Evolutionary conservation across 2,888 invertebrate genomes (phyloP).

Genomic region (Eupeodes latifasciatus): DNA sequence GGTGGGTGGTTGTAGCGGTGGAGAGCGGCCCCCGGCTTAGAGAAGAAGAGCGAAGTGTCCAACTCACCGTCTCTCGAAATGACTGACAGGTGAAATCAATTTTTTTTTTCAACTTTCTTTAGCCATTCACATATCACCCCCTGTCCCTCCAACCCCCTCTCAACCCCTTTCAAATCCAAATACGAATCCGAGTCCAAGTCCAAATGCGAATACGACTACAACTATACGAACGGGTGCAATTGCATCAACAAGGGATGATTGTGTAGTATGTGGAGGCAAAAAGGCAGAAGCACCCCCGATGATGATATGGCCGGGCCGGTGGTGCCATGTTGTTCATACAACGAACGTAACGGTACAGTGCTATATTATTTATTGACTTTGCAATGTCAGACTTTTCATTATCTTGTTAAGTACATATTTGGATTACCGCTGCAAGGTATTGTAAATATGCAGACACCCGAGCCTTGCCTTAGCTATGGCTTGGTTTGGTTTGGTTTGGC

Average conservation of each 20-base stretch:
- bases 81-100: conserved; percentile 73
- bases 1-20: no score
- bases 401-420: conserved; percentile 77
- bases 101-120: conserved; percentile 49
- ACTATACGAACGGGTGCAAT: conserved; percentile 4
- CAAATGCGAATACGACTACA: not conserved
- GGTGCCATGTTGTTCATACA: conserved; percentile 50
- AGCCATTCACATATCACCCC: not conserved
- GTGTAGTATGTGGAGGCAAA: not conserved
- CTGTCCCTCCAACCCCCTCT: no score
- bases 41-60: conserved; percentile 29
- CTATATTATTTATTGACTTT: conserved; percentile 76
- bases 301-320: conserved; percentile 46
- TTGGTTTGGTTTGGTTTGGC: not conserved
- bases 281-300: conserved; percentile 41
- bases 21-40: conserved; percentile 26
- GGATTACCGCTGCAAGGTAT: conserved; percentile 75
- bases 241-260: conserved; percentile 36
- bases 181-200: not conserved
- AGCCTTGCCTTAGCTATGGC: conserved; percentile 46
- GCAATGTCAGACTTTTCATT: conserved; percentile 77
- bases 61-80: conserved; percentile 32
- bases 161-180: not conserved
- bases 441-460: conserved; percentile 73
- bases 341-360: conserved; percentile 41